Conservation (phyloP, 2,888 invertebrate genomes). For the Tipula helvola region DNA sequence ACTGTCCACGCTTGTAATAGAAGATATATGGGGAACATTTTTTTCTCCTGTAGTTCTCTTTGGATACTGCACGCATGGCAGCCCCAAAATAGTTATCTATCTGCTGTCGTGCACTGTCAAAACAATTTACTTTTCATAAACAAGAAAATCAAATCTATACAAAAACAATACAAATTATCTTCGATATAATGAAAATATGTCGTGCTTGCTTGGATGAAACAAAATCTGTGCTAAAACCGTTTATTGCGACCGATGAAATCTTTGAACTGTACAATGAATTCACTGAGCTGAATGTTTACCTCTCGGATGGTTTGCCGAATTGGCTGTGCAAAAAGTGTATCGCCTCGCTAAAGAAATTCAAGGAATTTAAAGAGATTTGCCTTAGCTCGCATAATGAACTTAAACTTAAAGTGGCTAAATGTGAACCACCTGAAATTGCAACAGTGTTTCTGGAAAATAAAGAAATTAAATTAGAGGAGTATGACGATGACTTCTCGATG, state of each 20-base stretch:
- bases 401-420: not conserved
- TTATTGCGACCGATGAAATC: not conserved
- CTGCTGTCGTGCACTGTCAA: not conserved
- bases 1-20: no score
- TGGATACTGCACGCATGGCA: not conserved
- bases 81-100: not conserved
- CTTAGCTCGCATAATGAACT: not conserved
- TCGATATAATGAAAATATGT: not conserved
- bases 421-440: not conserved
- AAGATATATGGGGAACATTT: no score
- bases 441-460: not conserved
- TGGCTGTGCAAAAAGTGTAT: not conserved
- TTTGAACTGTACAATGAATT: not conserved
- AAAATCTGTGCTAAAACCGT: not conserved
- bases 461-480: not conserved
- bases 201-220: not conserved
- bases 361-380: not conserved
- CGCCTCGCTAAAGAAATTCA: not conserved
- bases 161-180: not conserved
- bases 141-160: not conserved
- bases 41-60: no score
- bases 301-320: not conserved
- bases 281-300: not conserved
- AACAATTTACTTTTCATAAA: not conserved
- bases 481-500: not conserved